phyloP scores from a whole-genome alignment of 2,797 vertebrate species.

The Dallia pectoralis region DNA sequence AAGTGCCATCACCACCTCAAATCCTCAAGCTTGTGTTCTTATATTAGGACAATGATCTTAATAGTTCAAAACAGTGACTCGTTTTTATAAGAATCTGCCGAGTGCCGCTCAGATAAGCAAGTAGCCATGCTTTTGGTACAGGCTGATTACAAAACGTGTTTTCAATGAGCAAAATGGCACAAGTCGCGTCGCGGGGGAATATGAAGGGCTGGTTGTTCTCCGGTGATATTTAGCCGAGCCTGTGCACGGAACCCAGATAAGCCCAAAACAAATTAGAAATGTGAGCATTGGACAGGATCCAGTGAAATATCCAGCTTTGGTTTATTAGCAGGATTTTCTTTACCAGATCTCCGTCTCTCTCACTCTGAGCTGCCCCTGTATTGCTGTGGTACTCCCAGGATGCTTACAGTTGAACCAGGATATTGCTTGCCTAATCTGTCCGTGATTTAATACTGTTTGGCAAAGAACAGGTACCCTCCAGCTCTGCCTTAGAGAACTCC shows the following conservation, averaged over 20 bases:
- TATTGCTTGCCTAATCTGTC: slow-evolving; percentile 38
- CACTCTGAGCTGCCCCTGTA: background rate
- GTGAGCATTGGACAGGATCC: slow-evolving; percentile 71
- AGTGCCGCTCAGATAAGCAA: background rate
- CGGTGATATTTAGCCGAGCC: slow-evolving; percentile 34
- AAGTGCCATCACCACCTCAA: slow-evolving; percentile 5
- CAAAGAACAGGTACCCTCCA: slow-evolving; percentile 28
- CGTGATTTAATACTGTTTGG: slow-evolving; percentile 26
- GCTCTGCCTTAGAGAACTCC: slow-evolving; percentile 8
- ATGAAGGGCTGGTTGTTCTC: slow-evolving; percentile 17
- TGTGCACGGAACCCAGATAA: slow-evolving; percentile 71
- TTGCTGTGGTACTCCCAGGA: slow-evolving; percentile 10
- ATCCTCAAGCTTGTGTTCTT: background rate
- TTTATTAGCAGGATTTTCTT: slow-evolving; percentile 73
- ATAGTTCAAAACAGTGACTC: background rate
- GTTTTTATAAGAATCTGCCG: background rate
- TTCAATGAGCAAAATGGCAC: slow-evolving; percentile 21
- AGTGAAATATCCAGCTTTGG: slow-evolving; percentile 70
- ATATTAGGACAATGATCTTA: background rate
- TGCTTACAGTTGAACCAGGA: slow-evolving; percentile 22
- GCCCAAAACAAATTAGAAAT: slow-evolving; percentile 78
- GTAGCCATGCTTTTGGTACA: background rate
- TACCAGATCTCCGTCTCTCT: slow-evolving; percentile 18
- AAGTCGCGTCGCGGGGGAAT: slow-evolving; percentile 26
- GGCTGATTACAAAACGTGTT: slow-evolving; percentile 28